phyloP scores from a whole-genome alignment of 2,113 vertebrate genomes.

The Nothobranchius furzeri region DNA sequence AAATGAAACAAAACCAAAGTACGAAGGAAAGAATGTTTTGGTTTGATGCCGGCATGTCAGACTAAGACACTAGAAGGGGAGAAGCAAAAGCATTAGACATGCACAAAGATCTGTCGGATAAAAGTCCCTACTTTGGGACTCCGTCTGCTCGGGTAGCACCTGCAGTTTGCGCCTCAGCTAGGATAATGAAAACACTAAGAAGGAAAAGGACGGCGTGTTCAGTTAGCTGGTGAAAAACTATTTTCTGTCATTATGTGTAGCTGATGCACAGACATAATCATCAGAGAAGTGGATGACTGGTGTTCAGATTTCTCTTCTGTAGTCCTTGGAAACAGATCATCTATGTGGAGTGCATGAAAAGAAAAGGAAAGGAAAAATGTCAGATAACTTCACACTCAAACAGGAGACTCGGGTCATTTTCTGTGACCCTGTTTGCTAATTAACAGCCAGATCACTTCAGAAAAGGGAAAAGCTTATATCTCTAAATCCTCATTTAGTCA shows the following conservation, averaged over 20 bases:
- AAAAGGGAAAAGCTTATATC: slow-evolving; percentile 28
- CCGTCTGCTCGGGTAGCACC: neutral
- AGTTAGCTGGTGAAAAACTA: slow-evolving; percentile 1
- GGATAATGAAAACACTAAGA: slow-evolving; percentile 21
- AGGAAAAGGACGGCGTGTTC: too few species aligned
- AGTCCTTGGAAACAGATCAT: neutral
- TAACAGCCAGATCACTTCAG: slow-evolving; percentile 58
- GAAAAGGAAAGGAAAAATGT: slow-evolving; percentile 3
- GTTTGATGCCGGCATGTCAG: slow-evolving; percentile 17
- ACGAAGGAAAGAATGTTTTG: slow-evolving; percentile 8
- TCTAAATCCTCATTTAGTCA: slow-evolving; percentile 14
- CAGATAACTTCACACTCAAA: slow-evolving; percentile 39
- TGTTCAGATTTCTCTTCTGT: neutral
- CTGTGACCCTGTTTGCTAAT: slow-evolving; percentile 72
- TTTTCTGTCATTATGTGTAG: slow-evolving; percentile 1
- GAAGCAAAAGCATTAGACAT: slow-evolving; percentile 14
- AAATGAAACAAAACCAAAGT: slow-evolving; percentile 3
- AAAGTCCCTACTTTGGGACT: neutral
- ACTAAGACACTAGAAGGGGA: slow-evolving; percentile 11
- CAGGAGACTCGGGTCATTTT: slow-evolving; percentile 25
- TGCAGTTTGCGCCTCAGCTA: slow-evolving; percentile 16
- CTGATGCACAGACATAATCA: slow-evolving; percentile 16
- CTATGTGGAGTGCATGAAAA: neutral
- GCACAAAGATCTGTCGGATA: slow-evolving; percentile 6
- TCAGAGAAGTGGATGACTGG: neutral